phyloP scores from a whole-genome alignment of 2,888 invertebrate genomes.

The Erebia aethiops region DNA sequence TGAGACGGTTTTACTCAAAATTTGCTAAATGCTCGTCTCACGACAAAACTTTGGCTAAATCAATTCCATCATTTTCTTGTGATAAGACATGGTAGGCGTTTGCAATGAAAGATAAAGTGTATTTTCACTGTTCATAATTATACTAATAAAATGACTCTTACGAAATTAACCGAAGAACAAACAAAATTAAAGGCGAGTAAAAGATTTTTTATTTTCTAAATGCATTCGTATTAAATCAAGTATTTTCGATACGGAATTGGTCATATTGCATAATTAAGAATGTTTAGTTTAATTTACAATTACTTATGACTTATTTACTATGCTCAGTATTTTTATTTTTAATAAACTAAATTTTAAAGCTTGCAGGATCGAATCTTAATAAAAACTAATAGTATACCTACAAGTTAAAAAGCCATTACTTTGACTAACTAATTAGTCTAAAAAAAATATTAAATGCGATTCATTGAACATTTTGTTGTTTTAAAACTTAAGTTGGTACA shows the following conservation, averaged over 20 bases:
- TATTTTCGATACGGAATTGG: slow-evolving; percentile 4
- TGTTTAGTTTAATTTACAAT: background rate
- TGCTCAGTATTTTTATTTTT: too few species aligned
- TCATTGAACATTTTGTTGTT: background rate
- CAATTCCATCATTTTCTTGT: slow-evolving; percentile 19
- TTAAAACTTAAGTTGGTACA: background rate
- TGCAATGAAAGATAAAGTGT: background rate
- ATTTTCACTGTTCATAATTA: too few species aligned
- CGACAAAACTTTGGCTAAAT: slow-evolving; percentile 32
- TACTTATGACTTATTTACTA: background rate
- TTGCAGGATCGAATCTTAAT: slow-evolving; percentile 7
- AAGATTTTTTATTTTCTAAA: slow-evolving; percentile 16
- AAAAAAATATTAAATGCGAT: slow-evolving; percentile 14
- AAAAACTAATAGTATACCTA: slow-evolving; percentile 11
- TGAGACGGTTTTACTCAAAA: slow-evolving; percentile 34
- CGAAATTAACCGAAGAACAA: background rate
- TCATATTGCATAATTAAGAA: slow-evolving; percentile 14
- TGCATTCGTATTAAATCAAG: slow-evolving; percentile 8
- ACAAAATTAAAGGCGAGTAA: background rate
- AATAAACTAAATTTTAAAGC: slow-evolving; percentile 14
- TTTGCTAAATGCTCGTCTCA: slow-evolving; percentile 31
- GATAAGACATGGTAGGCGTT: background rate
- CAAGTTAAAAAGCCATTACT: background rate
- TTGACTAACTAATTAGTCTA: slow-evolving; percentile 9
- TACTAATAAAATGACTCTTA: background rate